Conservation (phyloP, 2,113 vertebrate genomes). For the Camelus bactrianus region DNA sequence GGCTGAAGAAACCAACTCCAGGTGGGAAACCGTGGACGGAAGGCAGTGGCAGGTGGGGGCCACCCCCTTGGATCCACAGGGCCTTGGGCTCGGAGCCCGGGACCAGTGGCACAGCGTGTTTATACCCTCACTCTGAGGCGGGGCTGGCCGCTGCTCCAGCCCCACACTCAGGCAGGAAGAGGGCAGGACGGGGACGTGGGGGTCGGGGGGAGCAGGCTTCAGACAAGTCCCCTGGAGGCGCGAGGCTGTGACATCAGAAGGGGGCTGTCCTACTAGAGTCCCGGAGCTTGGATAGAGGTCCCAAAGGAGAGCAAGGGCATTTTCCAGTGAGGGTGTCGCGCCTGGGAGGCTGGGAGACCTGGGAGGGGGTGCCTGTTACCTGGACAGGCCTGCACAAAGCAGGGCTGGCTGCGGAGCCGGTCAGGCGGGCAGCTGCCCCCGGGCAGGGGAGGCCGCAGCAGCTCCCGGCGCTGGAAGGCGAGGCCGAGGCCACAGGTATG, state of each 20-base stretch:
- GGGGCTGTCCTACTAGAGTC: too few species aligned
- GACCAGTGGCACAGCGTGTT: background rate
- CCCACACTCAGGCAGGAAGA: background rate
- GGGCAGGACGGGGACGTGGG: background rate
- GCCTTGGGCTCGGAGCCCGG: background rate
- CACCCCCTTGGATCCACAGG: background rate
- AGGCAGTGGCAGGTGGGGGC: background rate
- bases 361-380: conserved; percentile 81
- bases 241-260: background rate
- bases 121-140: background rate
- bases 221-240: too few species aligned
- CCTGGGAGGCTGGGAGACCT: rapidly evolving
- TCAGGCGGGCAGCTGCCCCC: conserved; percentile 86
- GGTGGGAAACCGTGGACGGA: background rate
- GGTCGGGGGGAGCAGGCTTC: background rate
- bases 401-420: conserved; percentile 90
- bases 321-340: background rate
- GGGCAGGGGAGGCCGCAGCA: conserved; percentile 85
- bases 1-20: background rate
- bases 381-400: conserved; percentile 93
- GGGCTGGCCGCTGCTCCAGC: rapidly evolving
- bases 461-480: conserved; percentile 89
- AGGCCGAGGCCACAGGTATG: conserved; percentile 93
- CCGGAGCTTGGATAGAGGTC: background rate
- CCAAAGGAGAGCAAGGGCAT: background rate